These are phyloP conservation scores for Drosophila borealis DNA, from an alignment of 2,888 invertebrate genomes.

Conservation along the genomic window DNA sequence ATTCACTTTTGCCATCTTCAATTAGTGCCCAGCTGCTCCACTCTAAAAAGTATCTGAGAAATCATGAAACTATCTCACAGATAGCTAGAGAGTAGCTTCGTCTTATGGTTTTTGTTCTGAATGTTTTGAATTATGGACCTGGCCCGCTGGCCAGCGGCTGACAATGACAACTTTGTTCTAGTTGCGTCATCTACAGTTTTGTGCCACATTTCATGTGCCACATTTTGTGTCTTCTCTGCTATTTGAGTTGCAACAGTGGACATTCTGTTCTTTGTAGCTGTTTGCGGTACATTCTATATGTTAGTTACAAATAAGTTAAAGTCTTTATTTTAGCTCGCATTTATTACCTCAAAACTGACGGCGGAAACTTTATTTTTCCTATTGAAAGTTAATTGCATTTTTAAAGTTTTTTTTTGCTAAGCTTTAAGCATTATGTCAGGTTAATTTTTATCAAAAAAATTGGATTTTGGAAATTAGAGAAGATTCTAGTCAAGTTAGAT, in stretches of 20 bases:
- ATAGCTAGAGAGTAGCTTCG: background rate
- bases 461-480: no score
- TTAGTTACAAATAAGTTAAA: constrained; percentile 2
- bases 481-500: no score
- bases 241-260: constrained; percentile 30
- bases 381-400: no score
- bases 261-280: constrained; percentile 7
- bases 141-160: constrained; percentile 21
- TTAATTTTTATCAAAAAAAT: no score
- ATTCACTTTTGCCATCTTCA: constrained; percentile 20
- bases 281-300: background rate
- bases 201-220: constrained; percentile 55
- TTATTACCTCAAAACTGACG: background rate
- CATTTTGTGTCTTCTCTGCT: constrained; percentile 35
- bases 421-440: no score
- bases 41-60: constrained; percentile 1
- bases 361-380: no score
- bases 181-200: constrained; percentile 55
- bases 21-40: constrained; percentile 3
- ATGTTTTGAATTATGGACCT: background rate
- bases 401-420: no score
- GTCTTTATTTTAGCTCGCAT: constrained; percentile 12
- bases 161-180: constrained; percentile 57
- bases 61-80: constrained; percentile 13
- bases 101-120: background rate